These are phyloP conservation scores for Agapostemon virescens DNA, from an alignment of 2,888 invertebrate species.

Conservation along the genomic window DNA sequence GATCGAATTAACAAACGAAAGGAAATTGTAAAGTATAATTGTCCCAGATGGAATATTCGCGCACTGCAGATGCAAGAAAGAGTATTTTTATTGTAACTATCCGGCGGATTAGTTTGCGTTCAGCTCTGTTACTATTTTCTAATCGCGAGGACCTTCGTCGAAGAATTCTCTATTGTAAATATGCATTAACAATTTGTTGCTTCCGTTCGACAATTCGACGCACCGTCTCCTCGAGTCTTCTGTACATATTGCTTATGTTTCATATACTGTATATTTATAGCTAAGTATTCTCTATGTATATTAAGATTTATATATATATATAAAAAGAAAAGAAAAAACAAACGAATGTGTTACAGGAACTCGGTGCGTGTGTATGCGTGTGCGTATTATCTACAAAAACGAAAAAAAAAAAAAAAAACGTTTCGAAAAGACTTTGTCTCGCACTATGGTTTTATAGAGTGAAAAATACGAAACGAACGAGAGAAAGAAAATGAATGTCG, in stretches of 20 bases:
- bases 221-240: slow-evolving; percentile 3
- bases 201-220: slow-evolving; percentile 21
- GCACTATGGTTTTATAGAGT: no score
- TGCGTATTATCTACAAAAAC: slow-evolving; percentile 27
- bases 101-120: slow-evolving; percentile 36
- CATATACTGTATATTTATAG: slow-evolving; percentile 17
- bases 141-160: slow-evolving; percentile 39
- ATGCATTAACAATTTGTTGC: slow-evolving; percentile 44
- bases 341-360: slow-evolving; percentile 38
- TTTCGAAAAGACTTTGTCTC: no score
- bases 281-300: slow-evolving; percentile 39
- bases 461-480: neutral
- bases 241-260: slow-evolving; percentile 42
- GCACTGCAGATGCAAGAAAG: slow-evolving; percentile 21
- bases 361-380: slow-evolving; percentile 26
- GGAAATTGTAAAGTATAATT: neutral
- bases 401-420: no score
- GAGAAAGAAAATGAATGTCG: neutral
- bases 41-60: neutral
- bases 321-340: no score
- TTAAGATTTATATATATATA: slow-evolving; percentile 47
- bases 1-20: neutral
- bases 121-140: slow-evolving; percentile 12
- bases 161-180: slow-evolving; percentile 56
- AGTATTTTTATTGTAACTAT: slow-evolving; percentile 36